Conservation (phyloP, 2,797 vertebrate species). For the Poecilia picta region DNA sequence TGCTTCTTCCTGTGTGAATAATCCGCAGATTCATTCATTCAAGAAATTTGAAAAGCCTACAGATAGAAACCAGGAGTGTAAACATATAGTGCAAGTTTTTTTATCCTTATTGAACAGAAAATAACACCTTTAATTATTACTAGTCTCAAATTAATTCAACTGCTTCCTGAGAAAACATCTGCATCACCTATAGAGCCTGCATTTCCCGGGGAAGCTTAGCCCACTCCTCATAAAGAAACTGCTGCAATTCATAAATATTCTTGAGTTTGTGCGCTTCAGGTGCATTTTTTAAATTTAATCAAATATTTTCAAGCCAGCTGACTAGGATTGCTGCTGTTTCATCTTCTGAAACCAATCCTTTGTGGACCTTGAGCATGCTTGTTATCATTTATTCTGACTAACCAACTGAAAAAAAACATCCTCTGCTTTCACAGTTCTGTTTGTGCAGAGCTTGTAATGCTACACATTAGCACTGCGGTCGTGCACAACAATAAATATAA, state of each 20-base stretch:
- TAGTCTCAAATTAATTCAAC: neutral
- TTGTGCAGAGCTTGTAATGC: neutral
- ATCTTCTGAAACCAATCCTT: neutral
- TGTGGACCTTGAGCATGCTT: neutral
- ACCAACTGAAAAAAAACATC: neutral
- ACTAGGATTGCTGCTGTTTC: neutral
- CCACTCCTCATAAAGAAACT: neutral
- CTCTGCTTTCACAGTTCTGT: neutral
- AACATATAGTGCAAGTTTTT: neutral
- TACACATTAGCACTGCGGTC: neutral
- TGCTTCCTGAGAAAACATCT: neutral
- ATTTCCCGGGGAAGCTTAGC: neutral
- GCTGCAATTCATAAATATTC: neutral
- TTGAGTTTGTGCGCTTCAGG: neutral
- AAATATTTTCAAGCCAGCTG: neutral
- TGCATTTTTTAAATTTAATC: neutral
- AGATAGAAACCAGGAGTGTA: neutral
- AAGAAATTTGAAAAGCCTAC: slow-evolving; percentile 25
- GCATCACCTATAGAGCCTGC: neutral
- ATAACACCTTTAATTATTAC: neutral
- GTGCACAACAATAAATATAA: neutral
- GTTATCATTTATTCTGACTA: neutral
- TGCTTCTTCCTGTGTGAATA: slow-evolving; percentile 15
- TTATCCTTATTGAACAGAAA: neutral
- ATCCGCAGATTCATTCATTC: slow-evolving; percentile 19